Evolutionary conservation across 2,888 invertebrate species (phyloP).

Genomic region (Agelastica alni): DNA sequence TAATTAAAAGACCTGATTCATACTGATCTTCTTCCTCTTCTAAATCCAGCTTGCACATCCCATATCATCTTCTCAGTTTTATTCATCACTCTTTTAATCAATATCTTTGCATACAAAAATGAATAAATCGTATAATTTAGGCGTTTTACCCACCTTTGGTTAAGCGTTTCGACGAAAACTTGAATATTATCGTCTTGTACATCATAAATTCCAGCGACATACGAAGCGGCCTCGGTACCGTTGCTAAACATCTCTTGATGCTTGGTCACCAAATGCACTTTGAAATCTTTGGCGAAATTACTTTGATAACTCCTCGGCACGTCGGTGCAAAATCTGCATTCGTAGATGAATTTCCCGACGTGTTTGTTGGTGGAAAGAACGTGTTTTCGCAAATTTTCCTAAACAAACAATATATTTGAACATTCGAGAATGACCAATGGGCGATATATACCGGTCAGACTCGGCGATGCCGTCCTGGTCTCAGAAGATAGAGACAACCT

Average conservation of each 20-base stretch:
- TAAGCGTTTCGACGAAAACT: background rate
- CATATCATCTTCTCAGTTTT: no score
- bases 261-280: conserved; percentile 64
- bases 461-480: no score
- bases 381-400: conserved; percentile 90
- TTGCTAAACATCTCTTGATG: conserved; percentile 63
- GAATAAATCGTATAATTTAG: background rate
- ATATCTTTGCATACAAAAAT: no score
- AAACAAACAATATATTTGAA: no score
- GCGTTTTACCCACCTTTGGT: conserved; percentile 2
- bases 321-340: conserved; percentile 68
- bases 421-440: background rate
- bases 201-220: conserved; percentile 59
- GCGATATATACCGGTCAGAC: no score
- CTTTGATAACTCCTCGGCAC: conserved; percentile 57
- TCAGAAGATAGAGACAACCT: no score
- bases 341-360: conserved; percentile 76
- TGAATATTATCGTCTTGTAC: conserved; percentile 47
- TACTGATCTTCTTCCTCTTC: no score
- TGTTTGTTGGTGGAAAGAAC: conserved; percentile 79
- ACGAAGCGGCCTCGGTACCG: conserved; percentile 59
- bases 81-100: no score
- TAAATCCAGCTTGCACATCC: no score
- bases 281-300: conserved; percentile 70
- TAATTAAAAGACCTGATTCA: no score